These are phyloP conservation scores for Lacanobia oleracea DNA, from an alignment of 2,888 invertebrate species.

Conservation along the genomic window DNA sequence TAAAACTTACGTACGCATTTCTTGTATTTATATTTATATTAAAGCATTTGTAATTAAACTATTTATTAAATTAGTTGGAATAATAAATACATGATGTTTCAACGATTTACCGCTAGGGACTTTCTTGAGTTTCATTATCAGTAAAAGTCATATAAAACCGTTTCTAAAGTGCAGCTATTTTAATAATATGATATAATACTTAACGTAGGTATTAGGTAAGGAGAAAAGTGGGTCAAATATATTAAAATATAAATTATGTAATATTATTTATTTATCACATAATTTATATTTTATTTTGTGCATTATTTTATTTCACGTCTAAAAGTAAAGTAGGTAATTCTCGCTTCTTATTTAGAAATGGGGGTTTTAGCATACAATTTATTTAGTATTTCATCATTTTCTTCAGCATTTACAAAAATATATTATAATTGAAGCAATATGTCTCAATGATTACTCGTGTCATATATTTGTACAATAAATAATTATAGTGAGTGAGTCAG, in stretches of 20 bases:
- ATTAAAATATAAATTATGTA: too few species aligned
- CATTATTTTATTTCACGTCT: too few species aligned
- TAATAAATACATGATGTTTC: neutral
- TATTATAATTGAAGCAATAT: neutral
- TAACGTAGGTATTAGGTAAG: too few species aligned
- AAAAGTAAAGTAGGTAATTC: too few species aligned
- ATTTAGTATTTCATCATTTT: too few species aligned
- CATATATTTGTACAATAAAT: neutral
- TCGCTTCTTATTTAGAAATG: too few species aligned
- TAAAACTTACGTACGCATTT: constrained; percentile 29
- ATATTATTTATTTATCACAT: too few species aligned
- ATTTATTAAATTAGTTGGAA: constrained; percentile 17
- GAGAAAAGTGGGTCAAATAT: too few species aligned
- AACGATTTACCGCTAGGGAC: neutral
- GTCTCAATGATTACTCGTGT: neutral
- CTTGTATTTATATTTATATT: neutral
- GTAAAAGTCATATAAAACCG: neutral
- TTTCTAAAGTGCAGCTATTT: neutral
- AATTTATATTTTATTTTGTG: too few species aligned
- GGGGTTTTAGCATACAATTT: too few species aligned
- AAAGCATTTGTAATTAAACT: constrained; percentile 25
- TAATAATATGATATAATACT: neutral
- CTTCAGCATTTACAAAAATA: neutral
- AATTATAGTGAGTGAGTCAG: neutral
- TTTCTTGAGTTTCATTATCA: neutral